phyloP scores from a whole-genome alignment of 2,797 vertebrate genomes.

The Acanthurus lineatus region DNA sequence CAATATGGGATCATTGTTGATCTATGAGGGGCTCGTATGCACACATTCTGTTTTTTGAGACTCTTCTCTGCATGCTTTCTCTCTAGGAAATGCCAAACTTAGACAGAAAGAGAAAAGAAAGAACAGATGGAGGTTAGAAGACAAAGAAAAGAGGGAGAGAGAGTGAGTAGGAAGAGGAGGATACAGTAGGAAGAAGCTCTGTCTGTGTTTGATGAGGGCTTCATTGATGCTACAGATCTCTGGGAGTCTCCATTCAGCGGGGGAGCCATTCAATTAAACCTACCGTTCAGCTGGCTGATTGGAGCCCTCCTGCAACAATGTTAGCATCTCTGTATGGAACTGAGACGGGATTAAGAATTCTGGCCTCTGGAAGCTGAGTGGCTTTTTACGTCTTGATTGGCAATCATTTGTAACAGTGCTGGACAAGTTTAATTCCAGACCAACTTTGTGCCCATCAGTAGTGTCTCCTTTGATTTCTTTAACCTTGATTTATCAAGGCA shows the following conservation, averaged over 20 bases:
- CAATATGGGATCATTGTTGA: constrained; percentile 27
- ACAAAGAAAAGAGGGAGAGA: constrained; percentile 19
- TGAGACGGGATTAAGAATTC: constrained; percentile 67
- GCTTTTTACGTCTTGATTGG: constrained; percentile 76
- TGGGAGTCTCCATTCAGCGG: constrained; percentile 69
- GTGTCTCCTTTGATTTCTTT: constrained; percentile 70
- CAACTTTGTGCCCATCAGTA: constrained; percentile 61
- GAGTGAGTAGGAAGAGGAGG: constrained; percentile 34
- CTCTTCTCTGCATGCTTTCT: constrained; percentile 2
- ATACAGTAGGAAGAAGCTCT: constrained; percentile 47
- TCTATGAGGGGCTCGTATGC: constrained; percentile 6
- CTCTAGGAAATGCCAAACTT: not conserved
- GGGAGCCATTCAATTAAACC: constrained; percentile 76
- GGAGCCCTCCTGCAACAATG: constrained; percentile 73
- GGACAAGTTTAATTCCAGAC: constrained; percentile 71
- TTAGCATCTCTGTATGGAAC: constrained; percentile 67
- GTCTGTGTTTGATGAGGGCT: constrained; percentile 66
- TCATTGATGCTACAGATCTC: constrained; percentile 72
- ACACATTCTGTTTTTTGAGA: constrained; percentile 18
- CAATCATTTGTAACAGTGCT: constrained; percentile 73
- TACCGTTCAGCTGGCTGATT: constrained; percentile 69
- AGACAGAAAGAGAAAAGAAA: constrained; percentile 13
- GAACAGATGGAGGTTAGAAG: constrained; percentile 21
- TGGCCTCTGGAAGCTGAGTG: constrained; percentile 64
- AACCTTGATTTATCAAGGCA: constrained; percentile 67